Evolutionary conservation across 2,888 invertebrate species (phyloP), one percentile per base, ranked within the genome.

Genomic region (Dascillus cervinus): DNA sequence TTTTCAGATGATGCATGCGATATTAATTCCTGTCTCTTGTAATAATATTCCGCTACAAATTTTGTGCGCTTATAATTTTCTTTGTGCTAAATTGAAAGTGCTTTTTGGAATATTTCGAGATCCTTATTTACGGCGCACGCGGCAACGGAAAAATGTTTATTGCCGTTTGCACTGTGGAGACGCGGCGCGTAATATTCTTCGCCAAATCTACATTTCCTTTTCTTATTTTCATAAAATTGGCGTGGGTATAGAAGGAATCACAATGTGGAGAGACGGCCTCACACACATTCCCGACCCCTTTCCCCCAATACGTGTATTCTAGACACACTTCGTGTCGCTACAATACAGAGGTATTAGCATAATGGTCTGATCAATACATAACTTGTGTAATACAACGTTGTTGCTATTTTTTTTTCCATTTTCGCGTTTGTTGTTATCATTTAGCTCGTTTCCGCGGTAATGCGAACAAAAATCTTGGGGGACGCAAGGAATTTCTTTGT

Each of bases 141-240:
- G n/a, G n/a, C n/a, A 17, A 17, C 17, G 8, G 5, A 17, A 17
- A 17, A 17, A 17, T 4, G 4, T 17, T 17, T 8, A 6, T 12
- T 29, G 35, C 34, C 29, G 36, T 37, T 40, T 35, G 34, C 33
- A 37, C 39, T 43, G 39, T 40, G 30, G 37, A 30, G 32, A 35
- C 43, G 39, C 40, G 33, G 29, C 30, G 39, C 43, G 40, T 47
- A 49, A 47, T 49, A 47, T 47, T 46, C 41, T 44, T 36, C 39
- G 46, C 44, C 45, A 49, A 51, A 51, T 51, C 49, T 52, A 47
- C 51, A 49, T 52, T 52, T 46, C 46, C 44, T 44, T 49, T 46
- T 46, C 50, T 49, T 52, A 50, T 50, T 52, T 50, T 50, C 50
- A 50, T 52, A 50, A 50, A 50, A 50, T 47, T 50, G 49, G 41